Evolutionary conservation across 2,888 invertebrate species (phyloP).

Genomic region (Napeogenes inachia): DNA sequence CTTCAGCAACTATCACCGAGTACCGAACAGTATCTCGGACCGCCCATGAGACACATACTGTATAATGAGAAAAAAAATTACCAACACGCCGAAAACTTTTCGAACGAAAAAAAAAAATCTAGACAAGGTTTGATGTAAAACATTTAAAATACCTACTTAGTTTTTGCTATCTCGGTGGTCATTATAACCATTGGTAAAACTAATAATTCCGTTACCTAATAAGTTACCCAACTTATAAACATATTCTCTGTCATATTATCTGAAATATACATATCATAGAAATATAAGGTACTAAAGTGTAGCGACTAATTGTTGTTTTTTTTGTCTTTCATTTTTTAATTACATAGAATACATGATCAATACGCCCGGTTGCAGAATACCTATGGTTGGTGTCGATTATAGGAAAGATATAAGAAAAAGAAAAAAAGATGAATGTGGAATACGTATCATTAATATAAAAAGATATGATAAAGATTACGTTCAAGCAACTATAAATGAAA

Average conservation of each 20-base stretch:
- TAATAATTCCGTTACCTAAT: too few relatives aligned
- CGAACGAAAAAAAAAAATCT: slow-evolving; percentile 41
- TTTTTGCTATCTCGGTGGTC: too few relatives aligned
- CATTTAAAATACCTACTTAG: not conserved
- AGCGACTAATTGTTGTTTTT: slow-evolving; percentile 19
- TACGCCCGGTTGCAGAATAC: slow-evolving; percentile 61
- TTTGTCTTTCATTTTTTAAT: too few relatives aligned
- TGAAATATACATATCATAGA: too few relatives aligned
- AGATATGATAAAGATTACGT: slow-evolving; percentile 45
- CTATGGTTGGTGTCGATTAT: slow-evolving; percentile 45
- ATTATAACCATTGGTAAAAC: too few relatives aligned
- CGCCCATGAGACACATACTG: slow-evolving; percentile 45
- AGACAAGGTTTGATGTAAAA: slow-evolving; percentile 36
- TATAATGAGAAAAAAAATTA: slow-evolving; percentile 39
- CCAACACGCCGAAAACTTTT: slow-evolving; percentile 36
- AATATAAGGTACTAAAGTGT: not conserved
- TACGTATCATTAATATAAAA: slow-evolving; percentile 52
- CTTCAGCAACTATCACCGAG: slow-evolving; percentile 1
- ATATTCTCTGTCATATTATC: too few relatives aligned
- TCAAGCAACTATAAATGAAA: slow-evolving; percentile 45
- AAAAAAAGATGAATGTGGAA: slow-evolving; percentile 44
- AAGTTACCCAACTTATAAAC: too few relatives aligned
- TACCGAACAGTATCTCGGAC: slow-evolving; percentile 25
- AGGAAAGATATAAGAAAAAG: slow-evolving; percentile 33
- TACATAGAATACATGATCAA: slow-evolving; percentile 47